These are phyloP conservation scores for Drosophila rufa DNA, from an alignment of 1,140 invertebrate species.

Conservation along the genomic window DNA sequence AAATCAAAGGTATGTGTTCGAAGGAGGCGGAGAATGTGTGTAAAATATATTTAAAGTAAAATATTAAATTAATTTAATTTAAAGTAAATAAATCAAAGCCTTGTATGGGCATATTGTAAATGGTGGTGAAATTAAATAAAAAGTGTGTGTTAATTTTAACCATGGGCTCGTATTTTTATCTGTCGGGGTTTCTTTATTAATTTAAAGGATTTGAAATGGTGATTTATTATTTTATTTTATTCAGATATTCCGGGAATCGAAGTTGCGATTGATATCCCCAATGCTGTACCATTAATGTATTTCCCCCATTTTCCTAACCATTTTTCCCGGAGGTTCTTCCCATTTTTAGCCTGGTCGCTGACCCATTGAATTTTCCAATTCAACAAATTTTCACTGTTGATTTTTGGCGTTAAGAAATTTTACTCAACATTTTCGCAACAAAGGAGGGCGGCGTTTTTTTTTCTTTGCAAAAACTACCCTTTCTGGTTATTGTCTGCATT, in stretches of 20 bases:
- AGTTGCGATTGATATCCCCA: too few species aligned
- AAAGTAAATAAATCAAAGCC: conserved; percentile 69
- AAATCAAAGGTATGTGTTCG: conserved; percentile 59
- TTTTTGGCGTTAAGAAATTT: conserved; percentile 69
- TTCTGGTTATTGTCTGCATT: conserved; percentile 62
- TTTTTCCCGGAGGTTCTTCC: not conserved
- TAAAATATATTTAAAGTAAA: conserved; percentile 77
- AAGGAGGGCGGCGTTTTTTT: conserved; percentile 21
- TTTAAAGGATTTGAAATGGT: not conserved
- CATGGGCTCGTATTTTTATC: not conserved
- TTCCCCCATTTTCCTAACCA: not conserved
- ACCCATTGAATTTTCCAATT: conserved; percentile 47
- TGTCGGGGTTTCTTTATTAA: not conserved
- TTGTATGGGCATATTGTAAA: conserved; percentile 73
- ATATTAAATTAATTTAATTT: conserved; percentile 65
- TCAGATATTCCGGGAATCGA: too few species aligned
- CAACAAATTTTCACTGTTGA: conserved; percentile 56
- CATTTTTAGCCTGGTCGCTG: conserved; percentile 17
- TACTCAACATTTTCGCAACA: conserved; percentile 59
- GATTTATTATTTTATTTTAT: too few species aligned
- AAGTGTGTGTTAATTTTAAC: conserved; percentile 77
- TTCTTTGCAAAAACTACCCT: conserved; percentile 9
- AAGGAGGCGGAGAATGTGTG: conserved; percentile 48
- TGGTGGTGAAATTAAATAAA: conserved; percentile 78
- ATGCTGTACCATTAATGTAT: too few species aligned